Base-by-base conservation (phyloP, 2,888 invertebrate genomes). In the Acrocyrtus sp. region DNA sequence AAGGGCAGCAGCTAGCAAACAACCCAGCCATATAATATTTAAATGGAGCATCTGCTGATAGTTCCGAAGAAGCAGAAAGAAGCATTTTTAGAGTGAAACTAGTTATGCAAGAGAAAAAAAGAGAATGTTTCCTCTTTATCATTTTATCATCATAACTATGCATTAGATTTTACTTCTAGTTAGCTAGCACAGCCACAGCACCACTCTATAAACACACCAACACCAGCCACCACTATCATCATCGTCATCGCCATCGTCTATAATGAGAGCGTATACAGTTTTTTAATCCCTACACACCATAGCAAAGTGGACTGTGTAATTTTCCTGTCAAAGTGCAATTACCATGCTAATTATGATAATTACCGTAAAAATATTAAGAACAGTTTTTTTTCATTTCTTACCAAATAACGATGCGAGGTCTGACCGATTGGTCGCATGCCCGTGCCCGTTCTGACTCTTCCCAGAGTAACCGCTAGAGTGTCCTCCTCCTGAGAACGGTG, bases 321-420 rank as follows among this genome's bases (percentile, higher is more conserved):
- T 75, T 77, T 69, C 68, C 78, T 78, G 78, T 78, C 78, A 78
- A 60, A 58, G 54, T 70, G 74, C 72, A 78, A 78, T 78, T 78
- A 79, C 72, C 57, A 54, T 53, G 53, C 73, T 75, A 77, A 79
- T 79, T 79, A 79, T 77, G 43, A 78, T 77, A 75, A 78, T 77
- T 77, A 76, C 65, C 1, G 29, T 54, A 56, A 34, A 34, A 34
- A 8, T 34, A 34, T 34, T 34, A 34, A 58, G 60, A 65, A 47
- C 61, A 69, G 45, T 34, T 57, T 17, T 27, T 15, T 48, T 63
- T n/a, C n/a, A n/a, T 47, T 22, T 58, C 79, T 79, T 78, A 79
- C 79, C 76, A 73, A 80, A 80, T 72, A 81, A 74, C 61, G 79
- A 78, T 50, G 79, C 26, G 57, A 76, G 77, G 72, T 80, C 80